Base-by-base conservation (phyloP, 2,888 invertebrate species). In the Drosophila nr. perissopoda region DNA sequence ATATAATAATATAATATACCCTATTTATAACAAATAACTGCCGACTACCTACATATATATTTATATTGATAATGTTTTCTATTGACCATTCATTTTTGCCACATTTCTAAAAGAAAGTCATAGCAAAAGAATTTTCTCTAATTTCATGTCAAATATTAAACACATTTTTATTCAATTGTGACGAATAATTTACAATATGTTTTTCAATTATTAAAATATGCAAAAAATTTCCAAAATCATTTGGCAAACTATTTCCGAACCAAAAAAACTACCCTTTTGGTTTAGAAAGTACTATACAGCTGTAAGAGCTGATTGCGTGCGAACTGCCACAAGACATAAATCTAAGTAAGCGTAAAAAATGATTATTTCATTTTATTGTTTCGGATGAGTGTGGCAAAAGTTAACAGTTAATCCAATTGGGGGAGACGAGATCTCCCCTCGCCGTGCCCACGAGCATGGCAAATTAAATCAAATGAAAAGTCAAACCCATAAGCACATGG, bases 401-500 rank as follows among this genome's bases (percentile, higher is more conserved):
- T 80, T 73, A 82, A 78, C 85, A 76, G 86, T 76, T 80, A 80
- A 87, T 88, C 76, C 70, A 25, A 8, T 63, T 78, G 70, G 61
- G 82, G 72, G 67, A 64, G 64, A 65, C 54, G n/a, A 65, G 52
- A 48, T 58, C 72, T 49, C 68, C 74, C 80, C 79, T 66, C 36
- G 42, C 33, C 25, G 38, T 36, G 40, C 40, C 54, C 52, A 45
- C 45, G 62, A 63, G 57, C 82, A 73, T 78, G 58, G 69, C 81
- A 89, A 87, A 87, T 87, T 80, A 86, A 89, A 87, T 87, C 83
- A 87, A 87, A 89, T 89, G 87, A 87, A 82, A 87, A 89, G 87
- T 87, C 90, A 87, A 87, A 83, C 84, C 83, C 80, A 86, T 83
- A 88, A 88, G 83, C 83, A 82, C 82, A 80, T 86, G 78, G 72